Percentiles rank a stretch among this genome's conserved stretches.
These are phyloP conservation scores for Callimorpha dominula DNA, from an alignment of 2,888 invertebrate genomes.

Conservation along the genomic window DNA sequence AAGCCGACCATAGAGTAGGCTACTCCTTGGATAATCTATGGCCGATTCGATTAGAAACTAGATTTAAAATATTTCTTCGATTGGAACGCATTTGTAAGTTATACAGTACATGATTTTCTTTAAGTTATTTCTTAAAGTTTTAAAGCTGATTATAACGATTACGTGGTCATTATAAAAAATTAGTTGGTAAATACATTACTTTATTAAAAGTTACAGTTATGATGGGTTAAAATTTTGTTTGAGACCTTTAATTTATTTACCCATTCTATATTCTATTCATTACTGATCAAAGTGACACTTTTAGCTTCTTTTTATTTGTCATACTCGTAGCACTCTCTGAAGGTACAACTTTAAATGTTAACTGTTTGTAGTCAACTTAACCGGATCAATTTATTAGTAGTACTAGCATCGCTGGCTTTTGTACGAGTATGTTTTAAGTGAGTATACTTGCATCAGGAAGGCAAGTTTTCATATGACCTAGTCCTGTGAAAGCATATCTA, in stretches of 20 bases:
- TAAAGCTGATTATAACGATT: too few species aligned
- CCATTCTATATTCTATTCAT: too few species aligned
- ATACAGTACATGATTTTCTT: not conserved
- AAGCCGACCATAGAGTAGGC: conserved; percentile 46
- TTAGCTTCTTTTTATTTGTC: not conserved
- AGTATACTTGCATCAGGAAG: not conserved
- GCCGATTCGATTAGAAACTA: not conserved
- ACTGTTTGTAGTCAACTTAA: not conserved
- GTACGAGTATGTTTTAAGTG: not conserved
- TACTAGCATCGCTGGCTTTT: not conserved
- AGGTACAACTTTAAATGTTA: not conserved
- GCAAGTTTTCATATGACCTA: too few species aligned
- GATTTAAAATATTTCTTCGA: not conserved
- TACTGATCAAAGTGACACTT: too few species aligned
- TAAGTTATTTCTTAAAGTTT: not conserved
- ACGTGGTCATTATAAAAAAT: too few species aligned
- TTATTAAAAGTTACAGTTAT: too few species aligned
- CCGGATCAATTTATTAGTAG: not conserved
- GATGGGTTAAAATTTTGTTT: too few species aligned
- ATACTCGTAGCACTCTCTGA: not conserved
- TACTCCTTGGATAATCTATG: not conserved
- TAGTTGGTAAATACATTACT: too few species aligned
- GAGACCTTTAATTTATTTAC: too few species aligned
- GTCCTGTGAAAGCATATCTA: too few species aligned
- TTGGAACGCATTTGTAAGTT: too few species aligned